A percentile compares a stretch with the other conserved stretches of the same genome.
These are phyloP conservation scores for Poecilia gillii DNA, from an alignment of 2,797 vertebrate species.

Conservation along the genomic window DNA sequence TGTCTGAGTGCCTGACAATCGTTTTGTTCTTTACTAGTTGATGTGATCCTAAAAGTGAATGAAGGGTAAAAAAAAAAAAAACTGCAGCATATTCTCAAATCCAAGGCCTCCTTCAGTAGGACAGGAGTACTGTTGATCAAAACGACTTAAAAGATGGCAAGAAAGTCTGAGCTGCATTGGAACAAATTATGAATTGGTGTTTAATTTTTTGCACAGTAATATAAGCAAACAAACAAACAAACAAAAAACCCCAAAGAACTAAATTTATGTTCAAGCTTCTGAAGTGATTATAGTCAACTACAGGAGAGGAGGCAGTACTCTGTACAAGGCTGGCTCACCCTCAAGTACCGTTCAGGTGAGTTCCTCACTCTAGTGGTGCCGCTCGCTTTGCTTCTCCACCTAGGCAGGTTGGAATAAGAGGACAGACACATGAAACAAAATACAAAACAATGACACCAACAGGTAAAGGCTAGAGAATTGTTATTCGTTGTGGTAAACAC, in stretches of 20 bases:
- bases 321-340: conserved; percentile 86
- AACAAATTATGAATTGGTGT: neutral
- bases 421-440: conserved; percentile 84
- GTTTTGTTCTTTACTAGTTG: neutral
- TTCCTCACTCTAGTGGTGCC: conserved; percentile 82
- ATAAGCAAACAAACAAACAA: conserved; percentile 23
- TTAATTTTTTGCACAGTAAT: neutral
- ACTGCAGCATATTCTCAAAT: neutral
- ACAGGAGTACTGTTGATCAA: neutral
- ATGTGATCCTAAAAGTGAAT: neutral
- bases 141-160: neutral
- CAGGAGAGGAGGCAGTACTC: conserved; percentile 82
- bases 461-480: conserved; percentile 60
- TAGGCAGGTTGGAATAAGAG: conserved; percentile 86
- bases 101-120: neutral
- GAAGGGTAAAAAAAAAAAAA: neutral
- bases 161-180: neutral
- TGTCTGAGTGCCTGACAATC: neutral
- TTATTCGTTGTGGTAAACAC: conserved; percentile 26
- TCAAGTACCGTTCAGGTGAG: conserved; percentile 85
- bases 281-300: conserved; percentile 70
- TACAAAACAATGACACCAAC: conserved; percentile 66
- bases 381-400: conserved; percentile 83
- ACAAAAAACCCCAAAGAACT: conserved; percentile 4
- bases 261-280: conserved; percentile 41